These are phyloP conservation scores for Ferrisia virgata DNA, from an alignment of 2,888 invertebrate genomes.

Conservation along the genomic window DNA sequence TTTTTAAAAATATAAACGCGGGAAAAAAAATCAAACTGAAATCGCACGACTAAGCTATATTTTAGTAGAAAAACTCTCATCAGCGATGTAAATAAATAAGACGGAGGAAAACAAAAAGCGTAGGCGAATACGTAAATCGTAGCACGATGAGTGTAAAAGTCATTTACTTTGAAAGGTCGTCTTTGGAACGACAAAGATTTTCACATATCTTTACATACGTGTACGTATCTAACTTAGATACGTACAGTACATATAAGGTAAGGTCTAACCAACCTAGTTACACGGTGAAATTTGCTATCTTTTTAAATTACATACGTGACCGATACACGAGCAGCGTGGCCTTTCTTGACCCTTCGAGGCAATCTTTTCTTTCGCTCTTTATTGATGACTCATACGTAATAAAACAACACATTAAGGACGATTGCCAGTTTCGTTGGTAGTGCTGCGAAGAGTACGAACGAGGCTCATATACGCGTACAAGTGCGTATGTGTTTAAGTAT, in stretches of 20 bases:
- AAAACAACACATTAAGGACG: background rate
- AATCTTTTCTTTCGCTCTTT: background rate
- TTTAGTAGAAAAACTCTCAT: too few relatives aligned
- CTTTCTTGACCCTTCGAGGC: background rate
- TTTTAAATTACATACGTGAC: background rate
- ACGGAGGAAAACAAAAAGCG: too few relatives aligned
- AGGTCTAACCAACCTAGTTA: too few relatives aligned
- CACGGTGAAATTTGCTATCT: background rate
- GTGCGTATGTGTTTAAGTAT: too few relatives aligned
- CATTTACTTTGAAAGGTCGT: background rate
- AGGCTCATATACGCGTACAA: background rate
- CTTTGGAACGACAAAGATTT: background rate
- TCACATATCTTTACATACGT: background rate
- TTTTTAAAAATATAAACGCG: too few relatives aligned
- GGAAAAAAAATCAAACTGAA: too few relatives aligned
- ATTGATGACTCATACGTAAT: conserved; percentile 11
- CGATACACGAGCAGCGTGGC: background rate
- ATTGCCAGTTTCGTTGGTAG: background rate
- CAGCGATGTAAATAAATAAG: too few relatives aligned
- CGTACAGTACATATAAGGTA: too few relatives aligned
- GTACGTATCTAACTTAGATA: too few relatives aligned
- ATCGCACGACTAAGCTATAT: too few relatives aligned
- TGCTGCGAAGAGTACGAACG: background rate
- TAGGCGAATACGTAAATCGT: too few relatives aligned
- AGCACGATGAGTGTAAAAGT: background rate